These are phyloP conservation scores for Ditylenchus dipsaci DNA, from an alignment of 1,140 invertebrate genomes.

Conservation along the genomic window DNA sequence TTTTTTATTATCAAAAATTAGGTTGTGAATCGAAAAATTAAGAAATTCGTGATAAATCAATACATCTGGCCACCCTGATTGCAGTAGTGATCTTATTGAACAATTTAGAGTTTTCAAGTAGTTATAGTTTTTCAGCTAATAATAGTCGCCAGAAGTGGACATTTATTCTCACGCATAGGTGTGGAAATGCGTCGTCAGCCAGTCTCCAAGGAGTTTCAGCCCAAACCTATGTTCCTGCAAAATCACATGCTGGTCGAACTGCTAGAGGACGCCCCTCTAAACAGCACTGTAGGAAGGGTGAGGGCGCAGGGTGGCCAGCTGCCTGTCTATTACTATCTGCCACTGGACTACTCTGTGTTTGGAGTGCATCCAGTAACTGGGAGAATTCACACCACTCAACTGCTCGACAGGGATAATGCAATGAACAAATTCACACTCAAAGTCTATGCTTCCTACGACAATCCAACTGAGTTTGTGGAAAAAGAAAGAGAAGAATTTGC, in stretches of 20 bases:
- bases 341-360: neutral
- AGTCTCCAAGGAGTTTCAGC: neutral
- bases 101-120: neutral
- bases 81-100: no score
- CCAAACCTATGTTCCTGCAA: neutral
- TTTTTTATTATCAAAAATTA: no score
- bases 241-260: neutral
- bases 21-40: no score
- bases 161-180: neutral
- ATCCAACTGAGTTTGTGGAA: neutral
- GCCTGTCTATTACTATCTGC: constrained; percentile 1
- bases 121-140: neutral
- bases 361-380: neutral
- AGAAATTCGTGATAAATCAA: no score
- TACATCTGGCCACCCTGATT: no score
- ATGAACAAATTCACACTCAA: neutral
- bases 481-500: neutral
- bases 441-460: neutral
- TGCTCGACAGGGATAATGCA: neutral
- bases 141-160: neutral
- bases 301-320: neutral
- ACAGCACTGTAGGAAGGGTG: neutral
- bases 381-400: neutral
- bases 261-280: neutral
- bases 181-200: neutral